Conservation (phyloP, 2,113 vertebrate species). For the Cololabis saira region DNA sequence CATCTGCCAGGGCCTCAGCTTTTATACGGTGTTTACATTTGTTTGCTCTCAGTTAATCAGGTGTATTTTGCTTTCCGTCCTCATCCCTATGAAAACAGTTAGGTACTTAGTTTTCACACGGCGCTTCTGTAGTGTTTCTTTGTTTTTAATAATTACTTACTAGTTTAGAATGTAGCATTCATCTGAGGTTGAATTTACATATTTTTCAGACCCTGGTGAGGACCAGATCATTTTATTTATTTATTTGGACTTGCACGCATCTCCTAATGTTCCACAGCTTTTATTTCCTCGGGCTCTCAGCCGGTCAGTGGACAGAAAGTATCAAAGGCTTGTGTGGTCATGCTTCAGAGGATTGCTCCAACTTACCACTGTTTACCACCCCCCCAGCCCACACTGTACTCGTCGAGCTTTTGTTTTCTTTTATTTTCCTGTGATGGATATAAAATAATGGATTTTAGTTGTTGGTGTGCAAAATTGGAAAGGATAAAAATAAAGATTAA, state of each 20-base stretch:
- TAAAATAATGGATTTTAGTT: slow-evolving; percentile 6
- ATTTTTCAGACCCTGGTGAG: no score
- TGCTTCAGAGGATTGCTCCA: not conserved
- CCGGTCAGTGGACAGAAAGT: not conserved
- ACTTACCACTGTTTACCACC: not conserved
- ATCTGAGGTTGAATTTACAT: no score
- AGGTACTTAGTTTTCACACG: no score
- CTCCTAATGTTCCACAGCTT: not conserved
- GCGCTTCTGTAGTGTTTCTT: no score
- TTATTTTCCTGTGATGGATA: not conserved
- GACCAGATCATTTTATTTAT: no score
- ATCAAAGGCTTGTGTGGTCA: not conserved
- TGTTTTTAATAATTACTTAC: no score
- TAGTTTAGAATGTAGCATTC: no score
- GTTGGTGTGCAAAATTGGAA: slow-evolving; percentile 6
- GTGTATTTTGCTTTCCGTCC: no score
- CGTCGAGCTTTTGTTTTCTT: not conserved
- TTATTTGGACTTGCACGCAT: not conserved
- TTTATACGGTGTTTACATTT: no score
- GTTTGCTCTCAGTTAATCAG: no score
- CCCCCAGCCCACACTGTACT: not conserved
- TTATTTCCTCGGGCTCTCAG: not conserved
- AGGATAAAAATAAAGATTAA: slow-evolving; percentile 46
- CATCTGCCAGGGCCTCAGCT: no score
- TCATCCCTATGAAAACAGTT: no score